Base-by-base conservation (phyloP, 2,113 vertebrate species). In the Triplophysa tibetana region DNA sequence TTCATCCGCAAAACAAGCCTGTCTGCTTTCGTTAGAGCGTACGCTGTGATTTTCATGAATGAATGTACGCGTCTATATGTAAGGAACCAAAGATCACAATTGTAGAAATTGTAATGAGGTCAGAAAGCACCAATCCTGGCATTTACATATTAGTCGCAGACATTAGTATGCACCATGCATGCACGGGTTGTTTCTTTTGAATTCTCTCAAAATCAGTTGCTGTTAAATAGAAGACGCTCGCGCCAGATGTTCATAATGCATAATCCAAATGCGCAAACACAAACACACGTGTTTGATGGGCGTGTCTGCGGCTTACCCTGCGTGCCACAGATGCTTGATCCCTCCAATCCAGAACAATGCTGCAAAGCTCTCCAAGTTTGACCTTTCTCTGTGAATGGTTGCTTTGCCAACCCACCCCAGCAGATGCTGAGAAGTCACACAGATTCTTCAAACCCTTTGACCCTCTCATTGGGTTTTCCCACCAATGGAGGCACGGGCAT, bases 361-460 rank as follows among this genome's bases (percentile, higher is more conserved):
- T 9, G 12, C 54, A 75, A 19, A 68, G 52, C 43, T 38, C 58
- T 56, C 60, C 33, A 65, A 65, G 61, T 77, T 79, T 89, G 86
- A 90, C 84, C 87, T 80, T 82, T 52, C 87, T 84, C 73, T 63
- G 82, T 85, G 81, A 88, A 88, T 73, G n/a, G 89, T 90, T 91
- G 87, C 87, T 89, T 26, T 8, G 87, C 87, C 88, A 87, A 88
- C 88, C 87, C 88, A 87, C 86, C 85, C 81, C 77, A 90, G 80
- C 90, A 92, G 90, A 91, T 92, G 91, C 87, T 85, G 85, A 84
- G 84, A 84, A 81, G 83, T 81, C 84, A 78, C 48, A 82, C 80
- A 80, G 81, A 86, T 62, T 26, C 83, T 80, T 84, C 84, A 92
- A 90, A 85, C 48, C 84, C 50, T 23, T 62, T 88, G 87, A 90